Percentiles rank a stretch among this genome's conserved stretches.
Evolutionary conservation across 2,888 invertebrate species (phyloP).

Genomic region (Sinodicranocentrus sp.): DNA sequence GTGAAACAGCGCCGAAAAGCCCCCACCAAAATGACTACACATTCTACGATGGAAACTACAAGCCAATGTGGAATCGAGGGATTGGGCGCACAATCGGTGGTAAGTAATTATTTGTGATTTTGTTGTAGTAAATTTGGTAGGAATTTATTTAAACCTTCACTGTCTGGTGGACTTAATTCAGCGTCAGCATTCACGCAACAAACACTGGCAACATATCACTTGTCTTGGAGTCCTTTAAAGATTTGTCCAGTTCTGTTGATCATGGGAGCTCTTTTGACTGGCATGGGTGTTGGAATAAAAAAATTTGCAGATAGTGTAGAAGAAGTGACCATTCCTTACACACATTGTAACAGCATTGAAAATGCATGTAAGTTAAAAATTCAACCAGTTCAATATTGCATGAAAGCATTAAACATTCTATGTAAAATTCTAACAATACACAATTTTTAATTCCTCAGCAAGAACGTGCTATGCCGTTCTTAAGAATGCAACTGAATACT

Average conservation of each 20-base stretch:
- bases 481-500: neutral
- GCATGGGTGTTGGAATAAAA: constrained; percentile 55
- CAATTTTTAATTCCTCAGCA: neutral
- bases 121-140: neutral
- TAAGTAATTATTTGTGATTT: neutral
- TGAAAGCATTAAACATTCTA: too few species aligned
- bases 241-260: constrained; percentile 44
- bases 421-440: neutral
- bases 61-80: constrained; percentile 41
- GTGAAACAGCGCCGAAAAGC: too few species aligned
- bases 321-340: constrained; percentile 45
- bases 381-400: too few species aligned
- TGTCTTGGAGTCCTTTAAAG: constrained; percentile 27
- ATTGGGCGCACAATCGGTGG: constrained; percentile 47
- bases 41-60: constrained; percentile 46
- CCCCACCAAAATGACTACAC: constrained; percentile 12
- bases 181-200: constrained; percentile 61
- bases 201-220: constrained; percentile 34
- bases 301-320: constrained; percentile 53
- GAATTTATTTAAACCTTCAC: neutral
- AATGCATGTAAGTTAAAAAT: constrained; percentile 16
- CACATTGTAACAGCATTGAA: constrained; percentile 43
- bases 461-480: neutral
- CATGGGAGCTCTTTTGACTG: constrained; percentile 40
- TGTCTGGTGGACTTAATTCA: neutral